A percentile compares a stretch with the other conserved stretches of the same genome.
phyloP scores from a whole-genome alignment of 92 coral and sea anemone species.

The Palythoa grandis region DNA sequence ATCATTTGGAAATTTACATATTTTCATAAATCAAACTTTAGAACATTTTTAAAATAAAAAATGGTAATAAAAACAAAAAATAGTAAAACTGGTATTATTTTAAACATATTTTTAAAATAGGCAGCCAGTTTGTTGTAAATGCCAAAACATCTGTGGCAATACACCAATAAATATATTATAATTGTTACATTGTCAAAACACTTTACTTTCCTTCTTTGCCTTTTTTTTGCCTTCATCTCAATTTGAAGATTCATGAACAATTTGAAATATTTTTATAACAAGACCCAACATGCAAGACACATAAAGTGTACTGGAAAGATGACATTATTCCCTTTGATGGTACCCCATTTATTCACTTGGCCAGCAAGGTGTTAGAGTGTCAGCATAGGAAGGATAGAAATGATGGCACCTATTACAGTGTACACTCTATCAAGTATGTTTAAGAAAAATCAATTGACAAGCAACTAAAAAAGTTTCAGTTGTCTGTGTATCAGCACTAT shows the following conservation, averaged over 20 bases:
- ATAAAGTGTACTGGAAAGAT: conserved; percentile 15
- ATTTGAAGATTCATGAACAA: conserved; percentile 13
- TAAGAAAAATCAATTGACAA: conserved; percentile 12
- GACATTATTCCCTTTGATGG: conserved; percentile 12
- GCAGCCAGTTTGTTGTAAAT: conserved; percentile 7
- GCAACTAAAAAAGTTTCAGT: conserved; percentile 38
- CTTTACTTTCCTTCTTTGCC: conserved; percentile 8
- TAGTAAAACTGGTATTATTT: conserved; percentile 8
- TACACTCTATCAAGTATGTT: not conserved
- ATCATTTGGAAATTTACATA: too few relatives aligned
- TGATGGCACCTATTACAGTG: not conserved
- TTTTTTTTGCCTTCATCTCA: conserved; percentile 8
- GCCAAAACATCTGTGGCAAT: conserved; percentile 22
- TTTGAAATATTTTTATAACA: not conserved
- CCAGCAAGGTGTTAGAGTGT: conserved; percentile 22
- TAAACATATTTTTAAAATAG: not conserved
- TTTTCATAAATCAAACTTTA: too few relatives aligned
- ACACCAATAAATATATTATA: conserved; percentile 4
- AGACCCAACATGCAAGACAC: conserved; percentile 17
- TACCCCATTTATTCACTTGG: conserved; percentile 29
- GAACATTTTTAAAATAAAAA: too few relatives aligned
- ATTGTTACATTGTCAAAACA: conserved; percentile 8
- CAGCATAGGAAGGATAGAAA: conserved; percentile 18
- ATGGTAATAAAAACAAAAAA: conserved; percentile 18
- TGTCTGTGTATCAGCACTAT: conserved; percentile 32